Conservation (phyloP, 2,888 invertebrate species). For the Agrotis exclamationis region DNA sequence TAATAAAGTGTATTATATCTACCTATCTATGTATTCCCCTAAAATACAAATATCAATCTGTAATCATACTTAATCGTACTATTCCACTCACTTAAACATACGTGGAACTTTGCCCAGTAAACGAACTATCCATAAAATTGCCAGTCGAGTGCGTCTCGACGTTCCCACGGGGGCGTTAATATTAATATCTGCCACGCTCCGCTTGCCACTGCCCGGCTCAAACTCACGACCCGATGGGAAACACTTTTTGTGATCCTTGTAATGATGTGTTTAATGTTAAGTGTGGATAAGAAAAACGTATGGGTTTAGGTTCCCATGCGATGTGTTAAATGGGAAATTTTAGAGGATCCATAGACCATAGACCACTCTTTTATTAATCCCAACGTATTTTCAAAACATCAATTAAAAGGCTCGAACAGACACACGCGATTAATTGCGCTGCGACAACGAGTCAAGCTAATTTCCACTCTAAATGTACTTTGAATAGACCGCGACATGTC, state of each 20-base stretch:
- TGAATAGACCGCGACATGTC: no score
- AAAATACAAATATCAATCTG: no score
- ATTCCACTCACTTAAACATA: background rate
- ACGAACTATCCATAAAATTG: constrained; percentile 8
- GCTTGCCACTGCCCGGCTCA: constrained; percentile 62
- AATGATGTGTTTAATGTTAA: constrained; percentile 37
- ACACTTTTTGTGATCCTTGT: constrained; percentile 43
- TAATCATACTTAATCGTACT: background rate
- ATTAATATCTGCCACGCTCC: constrained; percentile 68
- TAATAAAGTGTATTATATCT: no score
- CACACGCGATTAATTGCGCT: no score
- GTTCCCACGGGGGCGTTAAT: constrained; percentile 69
- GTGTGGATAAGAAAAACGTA: constrained; percentile 6
- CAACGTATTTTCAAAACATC: no score
- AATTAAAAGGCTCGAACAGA: no score
- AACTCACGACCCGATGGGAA: constrained; percentile 60
- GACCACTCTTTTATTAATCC: no score
- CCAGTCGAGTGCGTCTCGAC: constrained; percentile 12
- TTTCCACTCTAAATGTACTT: no score
- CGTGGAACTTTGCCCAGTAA: background rate
- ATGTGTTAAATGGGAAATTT: no score
- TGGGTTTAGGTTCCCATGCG: background rate
- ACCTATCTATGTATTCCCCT: no score
- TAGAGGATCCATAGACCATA: background rate
- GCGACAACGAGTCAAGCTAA: no score